A percentile compares a stretch with the other conserved stretches of the same genome.
Evolutionary conservation across 2,113 vertebrate species (phyloP).

Genomic region (Ondatra zibethicus): DNA sequence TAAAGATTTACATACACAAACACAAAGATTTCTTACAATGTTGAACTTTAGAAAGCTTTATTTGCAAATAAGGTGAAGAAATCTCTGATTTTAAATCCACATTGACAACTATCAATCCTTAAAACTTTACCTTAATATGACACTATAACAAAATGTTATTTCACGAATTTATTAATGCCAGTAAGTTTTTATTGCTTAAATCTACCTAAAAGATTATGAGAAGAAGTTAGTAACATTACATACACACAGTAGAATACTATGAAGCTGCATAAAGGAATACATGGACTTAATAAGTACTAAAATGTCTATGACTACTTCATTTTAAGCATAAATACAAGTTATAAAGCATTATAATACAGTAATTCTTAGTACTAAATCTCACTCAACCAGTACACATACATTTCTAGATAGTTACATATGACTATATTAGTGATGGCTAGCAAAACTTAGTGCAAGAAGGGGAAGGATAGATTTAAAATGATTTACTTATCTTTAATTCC

Average conservation of each 20-base stretch:
- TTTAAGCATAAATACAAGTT: neutral
- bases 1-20: neutral
- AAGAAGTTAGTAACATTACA: neutral
- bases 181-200: conserved; percentile 31
- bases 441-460: neutral
- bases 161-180: neutral
- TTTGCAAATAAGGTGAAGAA: conserved; percentile 42
- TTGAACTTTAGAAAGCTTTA: neutral
- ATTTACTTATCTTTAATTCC: conserved; percentile 42
- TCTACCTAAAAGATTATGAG: neutral
- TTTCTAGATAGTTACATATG: neutral
- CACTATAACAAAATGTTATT: neutral
- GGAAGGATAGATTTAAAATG: neutral
- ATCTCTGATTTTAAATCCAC: neutral
- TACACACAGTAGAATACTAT: neutral
- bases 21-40: conserved; percentile 1
- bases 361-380: neutral
- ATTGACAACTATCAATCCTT: neutral
- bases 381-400: neutral
- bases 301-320: neutral
- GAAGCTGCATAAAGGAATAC: neutral
- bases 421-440: neutral
- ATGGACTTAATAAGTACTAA: neutral
- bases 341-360: neutral
- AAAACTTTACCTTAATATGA: conserved; percentile 1